A percentile compares a stretch with the other conserved stretches of the same genome.
Conservation (phyloP, 2,888 invertebrate species). For the Mantis religiosa region DNA sequence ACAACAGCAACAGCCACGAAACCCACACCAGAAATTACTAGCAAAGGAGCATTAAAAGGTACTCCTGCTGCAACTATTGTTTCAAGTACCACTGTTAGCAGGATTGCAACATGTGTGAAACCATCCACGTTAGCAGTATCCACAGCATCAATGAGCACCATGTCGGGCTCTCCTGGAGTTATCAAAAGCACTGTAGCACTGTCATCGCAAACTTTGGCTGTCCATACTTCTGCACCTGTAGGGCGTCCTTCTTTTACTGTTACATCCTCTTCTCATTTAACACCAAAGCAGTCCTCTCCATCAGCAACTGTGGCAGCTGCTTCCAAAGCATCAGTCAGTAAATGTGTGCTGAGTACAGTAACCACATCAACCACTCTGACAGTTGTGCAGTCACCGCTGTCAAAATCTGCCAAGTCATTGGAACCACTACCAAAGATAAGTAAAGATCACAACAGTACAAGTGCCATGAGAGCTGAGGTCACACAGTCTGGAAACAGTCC, state of each 20-base stretch:
- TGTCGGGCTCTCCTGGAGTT: background rate
- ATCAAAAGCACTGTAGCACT: background rate
- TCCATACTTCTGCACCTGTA: background rate
- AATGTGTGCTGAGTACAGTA: background rate
- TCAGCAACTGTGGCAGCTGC: background rate
- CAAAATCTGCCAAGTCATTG: constrained; percentile 12
- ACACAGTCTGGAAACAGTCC: constrained; percentile 25
- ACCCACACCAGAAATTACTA: constrained; percentile 24
- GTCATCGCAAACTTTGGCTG: background rate
- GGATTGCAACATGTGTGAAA: constrained; percentile 8
- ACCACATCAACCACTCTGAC: background rate
- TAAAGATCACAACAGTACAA: constrained; percentile 20
- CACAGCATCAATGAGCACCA: background rate
- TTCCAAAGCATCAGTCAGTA: background rate
- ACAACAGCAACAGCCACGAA: constrained; percentile 27
- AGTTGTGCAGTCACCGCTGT: background rate
- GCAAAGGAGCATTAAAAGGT: constrained; percentile 13
- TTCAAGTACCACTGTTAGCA: background rate
- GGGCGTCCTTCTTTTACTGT: background rate
- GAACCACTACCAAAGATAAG: constrained; percentile 24
- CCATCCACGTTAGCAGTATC: constrained; percentile 5
- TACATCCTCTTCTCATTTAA: background rate
- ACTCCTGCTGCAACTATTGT: constrained; percentile 12
- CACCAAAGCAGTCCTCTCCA: background rate
- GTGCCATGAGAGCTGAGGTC: background rate